phyloP scores from a whole-genome alignment of 2,797 vertebrate species.

The Pampus argenteus region DNA sequence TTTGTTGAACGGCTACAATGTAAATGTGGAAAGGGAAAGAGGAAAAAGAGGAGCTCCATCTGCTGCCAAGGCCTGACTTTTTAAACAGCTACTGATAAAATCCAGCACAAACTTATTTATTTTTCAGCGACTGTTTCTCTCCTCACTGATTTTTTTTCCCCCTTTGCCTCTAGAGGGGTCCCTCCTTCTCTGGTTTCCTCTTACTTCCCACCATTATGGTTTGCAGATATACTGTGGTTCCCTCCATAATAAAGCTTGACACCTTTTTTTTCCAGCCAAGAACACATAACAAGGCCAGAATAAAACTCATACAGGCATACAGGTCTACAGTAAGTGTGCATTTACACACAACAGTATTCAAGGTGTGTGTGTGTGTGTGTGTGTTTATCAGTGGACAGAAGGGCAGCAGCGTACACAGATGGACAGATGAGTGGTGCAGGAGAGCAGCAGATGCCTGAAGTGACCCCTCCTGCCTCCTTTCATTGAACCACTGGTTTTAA shows the following conservation, averaged over 20 bases:
- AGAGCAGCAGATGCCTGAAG: slow-evolving; percentile 83
- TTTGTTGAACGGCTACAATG: slow-evolving; percentile 48
- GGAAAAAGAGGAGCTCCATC: slow-evolving; percentile 16
- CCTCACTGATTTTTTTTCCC: slow-evolving; percentile 18
- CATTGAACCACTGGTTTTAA: slow-evolving; percentile 77
- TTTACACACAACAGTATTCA: slow-evolving; percentile 16
- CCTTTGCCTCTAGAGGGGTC: slow-evolving; percentile 48
- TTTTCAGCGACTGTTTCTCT: slow-evolving; percentile 52
- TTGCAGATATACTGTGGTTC: slow-evolving; percentile 47
- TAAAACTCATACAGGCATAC: slow-evolving; percentile 15
- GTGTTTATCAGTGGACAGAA: slow-evolving; percentile 73
- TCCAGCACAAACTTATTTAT: slow-evolving; percentile 54
- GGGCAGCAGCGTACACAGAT: slow-evolving; percentile 80
- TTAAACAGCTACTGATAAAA: slow-evolving; percentile 61
- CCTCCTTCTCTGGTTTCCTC: slow-evolving; percentile 53
- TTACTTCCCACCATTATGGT: slow-evolving; percentile 37
- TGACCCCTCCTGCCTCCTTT: slow-evolving; percentile 78
- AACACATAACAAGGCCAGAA: slow-evolving; percentile 26
- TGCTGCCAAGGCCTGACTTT: slow-evolving; percentile 53
- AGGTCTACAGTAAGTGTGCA: neutral
- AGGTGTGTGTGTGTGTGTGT: neutral
- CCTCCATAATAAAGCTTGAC: slow-evolving; percentile 55
- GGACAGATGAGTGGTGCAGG: slow-evolving; percentile 77
- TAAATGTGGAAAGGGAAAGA: slow-evolving; percentile 24
- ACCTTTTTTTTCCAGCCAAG: slow-evolving; percentile 48